A percentile compares a stretch with the other conserved stretches of the same genome.
Evolutionary conservation across 2,888 invertebrate genomes (phyloP).

Genomic region (Ectobius pallidus): DNA sequence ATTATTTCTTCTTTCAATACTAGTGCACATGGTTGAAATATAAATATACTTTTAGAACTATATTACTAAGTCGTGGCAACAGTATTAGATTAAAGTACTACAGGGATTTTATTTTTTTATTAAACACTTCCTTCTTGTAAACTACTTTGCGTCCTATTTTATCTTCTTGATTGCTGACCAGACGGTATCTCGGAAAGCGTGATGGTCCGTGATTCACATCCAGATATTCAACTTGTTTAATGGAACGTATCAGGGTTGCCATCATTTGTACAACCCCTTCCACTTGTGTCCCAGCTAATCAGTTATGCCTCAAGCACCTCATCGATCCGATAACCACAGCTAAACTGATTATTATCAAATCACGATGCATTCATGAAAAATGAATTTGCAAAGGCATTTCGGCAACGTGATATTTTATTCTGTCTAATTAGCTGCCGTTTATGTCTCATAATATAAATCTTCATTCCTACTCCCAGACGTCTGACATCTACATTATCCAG

Average conservation of each 20-base stretch:
- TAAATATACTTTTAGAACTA: too few relatives aligned
- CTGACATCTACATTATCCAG: too few relatives aligned
- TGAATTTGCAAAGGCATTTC: neutral
- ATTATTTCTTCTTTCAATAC: too few relatives aligned
- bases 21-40: too few relatives aligned
- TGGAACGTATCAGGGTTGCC: neutral
- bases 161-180: too few relatives aligned
- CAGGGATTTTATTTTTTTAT: too few relatives aligned
- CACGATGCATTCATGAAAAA: slow-evolving; percentile 4
- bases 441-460: neutral
- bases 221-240: neutral
- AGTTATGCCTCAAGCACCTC: neutral
- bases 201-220: neutral
- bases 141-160: too few relatives aligned
- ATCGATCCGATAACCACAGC: neutral
- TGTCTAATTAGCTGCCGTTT: neutral
- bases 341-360: neutral
- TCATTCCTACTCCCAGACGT: too few relatives aligned
- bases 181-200: too few relatives aligned
- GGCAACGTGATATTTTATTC: neutral
- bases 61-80: too few relatives aligned
- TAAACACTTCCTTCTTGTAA: too few relatives aligned
- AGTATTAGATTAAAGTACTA: too few relatives aligned
- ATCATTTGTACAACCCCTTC: neutral
- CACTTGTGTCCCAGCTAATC: neutral